Evolutionary conservation across 2,113 vertebrate species (phyloP), one percentile per base, ranked within the genome.

Genomic region (Athene noctua): DNA sequence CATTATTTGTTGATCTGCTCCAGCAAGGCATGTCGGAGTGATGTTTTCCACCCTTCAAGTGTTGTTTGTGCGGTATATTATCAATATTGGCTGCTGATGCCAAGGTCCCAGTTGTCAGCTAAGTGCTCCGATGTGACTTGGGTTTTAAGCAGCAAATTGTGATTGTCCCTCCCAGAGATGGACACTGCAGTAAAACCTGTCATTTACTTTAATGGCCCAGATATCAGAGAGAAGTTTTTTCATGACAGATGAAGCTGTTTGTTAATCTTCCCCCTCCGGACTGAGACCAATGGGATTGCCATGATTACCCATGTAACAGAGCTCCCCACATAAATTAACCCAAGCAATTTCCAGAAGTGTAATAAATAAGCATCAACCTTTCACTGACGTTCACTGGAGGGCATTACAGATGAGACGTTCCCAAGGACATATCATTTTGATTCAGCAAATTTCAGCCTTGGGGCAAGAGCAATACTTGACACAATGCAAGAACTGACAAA

Each of bases 281-380:
- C 13, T 0, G 6, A 80, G 74, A 90, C 84, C 27, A 61, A 93
- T 65, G 70, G 63, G 59, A 86, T 86, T 71, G 82, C 83, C 49
- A 34, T 44, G 63, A 59, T 91, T 47, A 80, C 66, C 87, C 80
- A 40, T 42, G 87, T 68, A 83, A 70, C 81, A 61, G 87, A 96
- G 59, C 77, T 96, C 85, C 83, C 52, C 30, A 77, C 59, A 86
- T 95, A 94, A 96, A 93, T 97, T 94, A 94, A 29, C 49, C 46
- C 32, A 40, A 96, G 88, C 73, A 94, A 93, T 97, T 93, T 95
- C 70, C 75, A 71, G 51, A 77, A 67, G 63, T 22, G 21, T 79
- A 78, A 93, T 96, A 97, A 95, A 97, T 80, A 95, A 97, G 85
- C 52, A 75, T 55, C 8, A 9, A 30, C 86, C 82, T 82, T 80